Evolutionary conservation across 2,888 invertebrate species (phyloP).

Genomic region (Dexiosoma caninum): DNA sequence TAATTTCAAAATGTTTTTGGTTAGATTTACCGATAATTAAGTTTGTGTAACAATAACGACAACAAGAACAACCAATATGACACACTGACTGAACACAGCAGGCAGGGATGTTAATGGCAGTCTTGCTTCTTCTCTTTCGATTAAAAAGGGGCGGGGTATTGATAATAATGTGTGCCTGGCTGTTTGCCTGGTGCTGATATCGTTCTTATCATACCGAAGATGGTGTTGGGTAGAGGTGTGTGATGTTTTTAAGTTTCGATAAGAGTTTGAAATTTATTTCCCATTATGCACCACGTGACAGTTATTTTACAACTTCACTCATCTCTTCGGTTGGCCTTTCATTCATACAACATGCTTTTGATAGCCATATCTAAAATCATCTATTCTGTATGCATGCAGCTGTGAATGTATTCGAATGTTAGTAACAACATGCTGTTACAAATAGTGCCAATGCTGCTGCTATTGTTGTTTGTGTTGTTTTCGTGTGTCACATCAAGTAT

Average conservation of each 20-base stretch:
- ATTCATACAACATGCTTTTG: slow-evolving; percentile 25
- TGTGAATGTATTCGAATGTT: background rate
- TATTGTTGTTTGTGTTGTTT: slow-evolving; percentile 5
- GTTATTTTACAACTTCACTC: slow-evolving; percentile 46
- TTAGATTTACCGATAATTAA: slow-evolving; percentile 61
- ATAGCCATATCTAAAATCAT: slow-evolving; percentile 37
- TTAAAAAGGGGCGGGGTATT: background rate
- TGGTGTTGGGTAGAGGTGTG: slow-evolving; percentile 39
- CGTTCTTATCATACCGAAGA: background rate
- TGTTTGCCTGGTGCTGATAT: background rate
- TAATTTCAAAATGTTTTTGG: slow-evolving; percentile 61
- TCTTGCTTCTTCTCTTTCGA: background rate
- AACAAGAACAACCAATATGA: slow-evolving; percentile 19
- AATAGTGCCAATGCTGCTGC: background rate
- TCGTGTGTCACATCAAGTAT: slow-evolving; percentile 59
- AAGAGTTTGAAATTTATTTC: slow-evolving; percentile 56
- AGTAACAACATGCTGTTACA: slow-evolving; percentile 13
- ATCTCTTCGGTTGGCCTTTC: slow-evolving; percentile 15
- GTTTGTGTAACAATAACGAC: slow-evolving; percentile 51
- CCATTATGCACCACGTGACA: slow-evolving; percentile 62
- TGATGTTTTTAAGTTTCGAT: slow-evolving; percentile 39
- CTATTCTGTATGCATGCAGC: background rate
- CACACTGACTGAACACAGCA: background rate
- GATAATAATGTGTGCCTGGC: background rate
- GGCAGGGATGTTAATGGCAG: slow-evolving; percentile 31